These are phyloP conservation scores for Spicauda simplicius DNA, from an alignment of 2,888 invertebrate species.

Conservation along the genomic window DNA sequence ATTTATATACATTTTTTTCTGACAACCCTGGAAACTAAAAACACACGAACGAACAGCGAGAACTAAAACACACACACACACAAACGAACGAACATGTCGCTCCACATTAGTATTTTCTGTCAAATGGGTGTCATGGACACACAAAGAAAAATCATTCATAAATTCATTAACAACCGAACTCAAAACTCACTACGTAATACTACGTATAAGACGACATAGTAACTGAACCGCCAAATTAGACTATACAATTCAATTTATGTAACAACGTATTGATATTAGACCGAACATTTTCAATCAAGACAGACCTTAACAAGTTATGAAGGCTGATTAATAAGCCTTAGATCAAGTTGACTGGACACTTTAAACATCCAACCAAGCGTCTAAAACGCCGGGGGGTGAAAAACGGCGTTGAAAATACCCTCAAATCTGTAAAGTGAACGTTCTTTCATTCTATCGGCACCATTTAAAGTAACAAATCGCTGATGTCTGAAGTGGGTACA, in stretches of 20 bases:
- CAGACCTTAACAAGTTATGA: conserved; percentile 52
- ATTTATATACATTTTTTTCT: too few relatives aligned
- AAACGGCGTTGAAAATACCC: conserved; percentile 53
- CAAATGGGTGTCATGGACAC: too few relatives aligned
- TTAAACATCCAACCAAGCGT: conserved; percentile 50
- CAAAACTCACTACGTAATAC: too few relatives aligned
- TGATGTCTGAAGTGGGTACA: conserved; percentile 77
- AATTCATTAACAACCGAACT: too few relatives aligned
- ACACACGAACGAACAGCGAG: too few relatives aligned
- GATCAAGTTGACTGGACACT: conserved; percentile 59
- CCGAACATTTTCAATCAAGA: conserved; percentile 20
- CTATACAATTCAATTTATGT: not conserved
- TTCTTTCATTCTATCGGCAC: conserved; percentile 74
- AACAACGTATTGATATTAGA: not conserved
- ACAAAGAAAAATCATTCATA: too few relatives aligned
- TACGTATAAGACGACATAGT: too few relatives aligned
- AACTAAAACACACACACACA: too few relatives aligned
- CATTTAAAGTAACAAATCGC: conserved; percentile 77
- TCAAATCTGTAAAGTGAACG: conserved; percentile 53
- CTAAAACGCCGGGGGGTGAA: conserved; percentile 48
- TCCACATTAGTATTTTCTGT: too few relatives aligned
- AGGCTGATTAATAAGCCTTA: conserved; percentile 60
- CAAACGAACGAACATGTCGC: too few relatives aligned
- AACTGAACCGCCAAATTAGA: too few relatives aligned
- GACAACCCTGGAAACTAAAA: too few relatives aligned